Conservation (phyloP, 2,888 invertebrate species). For the Parasteatoda lunata region DNA sequence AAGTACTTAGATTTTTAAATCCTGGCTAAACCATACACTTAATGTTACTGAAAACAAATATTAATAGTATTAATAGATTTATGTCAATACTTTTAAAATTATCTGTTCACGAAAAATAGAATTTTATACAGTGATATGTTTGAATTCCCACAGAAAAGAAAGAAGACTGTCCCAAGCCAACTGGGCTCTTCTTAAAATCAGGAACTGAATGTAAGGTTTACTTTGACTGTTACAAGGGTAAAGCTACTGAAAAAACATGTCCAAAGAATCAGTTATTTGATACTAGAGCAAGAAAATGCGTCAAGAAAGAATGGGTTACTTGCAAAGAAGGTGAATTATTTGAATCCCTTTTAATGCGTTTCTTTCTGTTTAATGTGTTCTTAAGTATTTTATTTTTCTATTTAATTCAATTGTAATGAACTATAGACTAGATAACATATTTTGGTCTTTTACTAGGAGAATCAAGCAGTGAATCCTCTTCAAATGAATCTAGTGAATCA, state of each 20-base stretch:
- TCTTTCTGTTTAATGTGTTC: too few species aligned
- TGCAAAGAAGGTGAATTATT: slow-evolving; percentile 44
- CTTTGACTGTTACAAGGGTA: slow-evolving; percentile 34
- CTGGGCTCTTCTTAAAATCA: slow-evolving; percentile 43
- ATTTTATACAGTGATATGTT: background rate
- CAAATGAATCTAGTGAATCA: background rate
- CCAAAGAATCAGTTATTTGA: slow-evolving; percentile 16
- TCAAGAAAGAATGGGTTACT: slow-evolving; percentile 8
- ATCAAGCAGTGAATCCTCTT: background rate
- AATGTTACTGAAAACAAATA: too few species aligned
- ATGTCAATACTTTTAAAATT: background rate
- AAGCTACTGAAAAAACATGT: slow-evolving; percentile 31
- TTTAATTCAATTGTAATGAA: too few species aligned
- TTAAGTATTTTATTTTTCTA: too few species aligned
- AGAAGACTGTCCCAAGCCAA: slow-evolving; percentile 23
- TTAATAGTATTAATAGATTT: too few species aligned
- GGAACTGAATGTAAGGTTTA: slow-evolving; percentile 23
- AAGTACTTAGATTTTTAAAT: too few species aligned
- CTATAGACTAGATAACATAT: too few species aligned
- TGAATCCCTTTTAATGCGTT: too few species aligned
- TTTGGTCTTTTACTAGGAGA: too few species aligned
- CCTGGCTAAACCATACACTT: too few species aligned
- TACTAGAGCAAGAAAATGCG: slow-evolving; percentile 18
- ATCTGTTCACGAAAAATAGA: background rate
- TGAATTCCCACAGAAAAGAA: slow-evolving; percentile 13